phyloP scores from a whole-genome alignment of 1,140 invertebrate species.

The Drosophila neocordata region DNA sequence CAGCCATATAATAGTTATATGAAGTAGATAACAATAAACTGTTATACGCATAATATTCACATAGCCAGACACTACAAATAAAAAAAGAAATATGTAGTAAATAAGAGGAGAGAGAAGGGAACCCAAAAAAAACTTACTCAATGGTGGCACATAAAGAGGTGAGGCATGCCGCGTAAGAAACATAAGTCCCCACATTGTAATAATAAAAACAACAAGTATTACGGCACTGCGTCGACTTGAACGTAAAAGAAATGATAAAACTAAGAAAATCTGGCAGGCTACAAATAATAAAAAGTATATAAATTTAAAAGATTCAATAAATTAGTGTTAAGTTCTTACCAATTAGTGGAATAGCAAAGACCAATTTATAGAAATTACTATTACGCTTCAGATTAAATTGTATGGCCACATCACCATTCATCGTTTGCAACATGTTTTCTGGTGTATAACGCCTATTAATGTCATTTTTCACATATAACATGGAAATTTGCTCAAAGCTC shows the following conservation, averaged over 20 bases:
- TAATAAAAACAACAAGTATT: constrained; percentile 57
- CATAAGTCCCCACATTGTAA: constrained; percentile 64
- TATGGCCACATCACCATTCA: constrained; percentile 66
- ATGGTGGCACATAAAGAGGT: constrained; percentile 62
- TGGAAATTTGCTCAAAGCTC: constrained; percentile 55
- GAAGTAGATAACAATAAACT: constrained; percentile 69
- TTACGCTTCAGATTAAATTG: constrained; percentile 61
- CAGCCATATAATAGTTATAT: constrained; percentile 68
- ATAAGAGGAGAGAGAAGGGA: not conserved
- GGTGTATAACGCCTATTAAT: constrained; percentile 38
- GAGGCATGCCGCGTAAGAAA: constrained; percentile 69
- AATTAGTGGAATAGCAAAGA: constrained; percentile 63
- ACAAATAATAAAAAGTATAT: not conserved
- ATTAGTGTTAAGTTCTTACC: constrained; percentile 26
- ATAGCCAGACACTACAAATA: constrained; percentile 56
- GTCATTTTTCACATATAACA: constrained; percentile 45
- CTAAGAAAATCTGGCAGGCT: constrained; percentile 66
- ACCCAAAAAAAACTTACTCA: constrained; percentile 46
- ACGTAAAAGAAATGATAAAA: constrained; percentile 65
- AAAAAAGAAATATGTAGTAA: not conserved
- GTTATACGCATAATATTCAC: constrained; percentile 53
- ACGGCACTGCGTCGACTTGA: constrained; percentile 70
- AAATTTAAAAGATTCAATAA: not conserved
- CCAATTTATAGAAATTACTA: constrained; percentile 54
- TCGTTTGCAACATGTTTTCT: constrained; percentile 44